Base-by-base conservation (phyloP, 2,113 vertebrate species). In the Pseudorectes ferrugineus region DNA sequence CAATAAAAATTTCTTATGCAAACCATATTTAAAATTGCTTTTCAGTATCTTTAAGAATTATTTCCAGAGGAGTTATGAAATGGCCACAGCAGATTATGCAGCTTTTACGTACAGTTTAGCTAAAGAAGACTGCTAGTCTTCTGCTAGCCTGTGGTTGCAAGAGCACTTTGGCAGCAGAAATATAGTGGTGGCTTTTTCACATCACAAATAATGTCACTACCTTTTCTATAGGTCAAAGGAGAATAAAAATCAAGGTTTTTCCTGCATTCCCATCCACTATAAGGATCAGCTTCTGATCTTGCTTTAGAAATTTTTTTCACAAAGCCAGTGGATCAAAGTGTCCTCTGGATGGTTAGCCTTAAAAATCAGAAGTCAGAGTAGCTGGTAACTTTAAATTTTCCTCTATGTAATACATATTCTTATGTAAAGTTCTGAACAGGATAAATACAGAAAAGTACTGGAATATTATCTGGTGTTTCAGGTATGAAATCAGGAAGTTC, bases 21-120 rank as follows among this genome's bases (percentile, higher is more conserved):
- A 93, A 66, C 63, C 33, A 22, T 92, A 95, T 96, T 97, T 96
- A 92, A 97, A 98, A 96, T 89, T 7, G 8, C n/a, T 97, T 97
- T 93, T 87, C 84, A 77, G 55, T 89, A 59, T 76, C 82, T 92
- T 85, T 92, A 92, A 88, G 88, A 97, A 96, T 92, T 93, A 93
- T 94, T 97, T 96, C 68, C 89, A 96, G 63, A 85, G 72, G 62
- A 96, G 68, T 33, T 96, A 57, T 88, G 88, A 97, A 97, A 95
- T 71, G 70, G 86, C 33, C 57, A 81, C 25, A 62, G 68, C 57
- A 74, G 28, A 46, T 81, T 80, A 80, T 9, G 21, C 15, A 61
- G 51, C 40, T 74, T 78, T 85, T 79, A 83, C 28, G 26, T 54
- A 61, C 52, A 91, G 38, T 54, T 92, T 92, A 76, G 57, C 73